Conservation (phyloP, 2,888 invertebrate genomes). For the Drosophila anceps region DNA sequence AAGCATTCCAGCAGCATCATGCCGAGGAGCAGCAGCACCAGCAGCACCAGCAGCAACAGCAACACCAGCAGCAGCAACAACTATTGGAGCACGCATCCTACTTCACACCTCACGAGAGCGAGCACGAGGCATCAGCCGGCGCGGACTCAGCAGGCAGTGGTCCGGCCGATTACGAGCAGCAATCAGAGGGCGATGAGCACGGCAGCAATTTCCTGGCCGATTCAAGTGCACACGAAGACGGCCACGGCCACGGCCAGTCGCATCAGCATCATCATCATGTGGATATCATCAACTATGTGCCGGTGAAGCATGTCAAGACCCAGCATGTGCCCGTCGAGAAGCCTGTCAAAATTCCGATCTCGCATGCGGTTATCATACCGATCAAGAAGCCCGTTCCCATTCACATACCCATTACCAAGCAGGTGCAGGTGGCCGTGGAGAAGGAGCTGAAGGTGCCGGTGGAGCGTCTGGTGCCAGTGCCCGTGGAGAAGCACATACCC, state of each 20-base stretch:
- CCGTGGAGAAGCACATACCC: slow-evolving; percentile 90
- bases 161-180: slow-evolving; percentile 58
- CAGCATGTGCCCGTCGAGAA: slow-evolving; percentile 90
- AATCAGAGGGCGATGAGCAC: slow-evolving; percentile 66
- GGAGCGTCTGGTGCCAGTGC: slow-evolving; percentile 89
- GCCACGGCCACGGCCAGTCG: slow-evolving; percentile 46
- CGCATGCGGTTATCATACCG: slow-evolving; percentile 91
- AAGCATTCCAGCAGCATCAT: slow-evolving; percentile 53
- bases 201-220: slow-evolving; percentile 70
- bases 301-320: slow-evolving; percentile 90
- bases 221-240: slow-evolving; percentile 51
- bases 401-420: slow-evolving; percentile 90
- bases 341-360: slow-evolving; percentile 90
- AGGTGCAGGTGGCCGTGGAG: slow-evolving; percentile 90
- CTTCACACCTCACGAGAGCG: slow-evolving; percentile 38
- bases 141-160: slow-evolving; percentile 32
- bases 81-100: slow-evolving; percentile 54
- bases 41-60: slow-evolving; percentile 58
- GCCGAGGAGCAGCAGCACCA: slow-evolving; percentile 53
- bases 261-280: slow-evolving; percentile 82
- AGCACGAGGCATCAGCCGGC: slow-evolving; percentile 6
- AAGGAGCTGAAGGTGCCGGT: slow-evolving; percentile 88
- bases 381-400: slow-evolving; percentile 92
- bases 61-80: slow-evolving; percentile 60
- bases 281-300: slow-evolving; percentile 88